Conservation (phyloP, 2,797 vertebrate genomes). For the Danio albolineatus region DNA sequence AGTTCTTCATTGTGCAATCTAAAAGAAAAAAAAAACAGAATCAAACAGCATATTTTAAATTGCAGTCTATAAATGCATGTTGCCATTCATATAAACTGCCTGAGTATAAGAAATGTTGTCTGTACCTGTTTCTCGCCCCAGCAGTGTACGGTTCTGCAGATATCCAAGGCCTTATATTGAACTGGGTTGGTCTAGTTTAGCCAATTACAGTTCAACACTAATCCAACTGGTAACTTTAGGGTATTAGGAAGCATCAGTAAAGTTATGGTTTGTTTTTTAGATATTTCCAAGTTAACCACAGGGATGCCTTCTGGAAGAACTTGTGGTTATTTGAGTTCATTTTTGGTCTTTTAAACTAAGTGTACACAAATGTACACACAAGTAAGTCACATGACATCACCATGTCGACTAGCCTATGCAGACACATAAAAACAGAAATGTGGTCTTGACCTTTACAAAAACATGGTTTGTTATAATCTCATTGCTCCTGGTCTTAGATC, state of each 20-base stretch:
- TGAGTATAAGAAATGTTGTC: background rate
- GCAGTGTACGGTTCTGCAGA: background rate
- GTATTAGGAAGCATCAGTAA: conserved; percentile 3
- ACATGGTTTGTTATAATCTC: background rate
- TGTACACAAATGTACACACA: background rate
- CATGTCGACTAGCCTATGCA: background rate
- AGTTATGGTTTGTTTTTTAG: conserved; percentile 13
- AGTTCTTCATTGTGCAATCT: conserved; percentile 50
- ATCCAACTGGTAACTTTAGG: too few relatives aligned
- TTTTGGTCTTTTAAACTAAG: too few relatives aligned
- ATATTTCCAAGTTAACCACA: conserved; percentile 3
- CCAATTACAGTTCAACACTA: conserved; percentile 26
- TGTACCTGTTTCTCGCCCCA: conserved; percentile 25
- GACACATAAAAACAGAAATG: background rate
- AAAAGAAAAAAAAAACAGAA: conserved; percentile 7
- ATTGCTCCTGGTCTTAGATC: conserved; percentile 1
- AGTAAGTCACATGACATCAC: conserved; percentile 30
- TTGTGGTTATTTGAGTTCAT: background rate
- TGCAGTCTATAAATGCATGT: background rate
- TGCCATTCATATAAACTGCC: background rate
- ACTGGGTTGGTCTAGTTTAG: background rate
- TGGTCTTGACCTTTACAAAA: conserved; percentile 7
- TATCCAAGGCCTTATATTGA: conserved; percentile 41
- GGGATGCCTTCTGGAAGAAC: conserved; percentile 10
- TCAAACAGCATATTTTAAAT: background rate